Base-by-base conservation (phyloP, 2,797 vertebrate genomes). In the Calcarius lapponicus region DNA sequence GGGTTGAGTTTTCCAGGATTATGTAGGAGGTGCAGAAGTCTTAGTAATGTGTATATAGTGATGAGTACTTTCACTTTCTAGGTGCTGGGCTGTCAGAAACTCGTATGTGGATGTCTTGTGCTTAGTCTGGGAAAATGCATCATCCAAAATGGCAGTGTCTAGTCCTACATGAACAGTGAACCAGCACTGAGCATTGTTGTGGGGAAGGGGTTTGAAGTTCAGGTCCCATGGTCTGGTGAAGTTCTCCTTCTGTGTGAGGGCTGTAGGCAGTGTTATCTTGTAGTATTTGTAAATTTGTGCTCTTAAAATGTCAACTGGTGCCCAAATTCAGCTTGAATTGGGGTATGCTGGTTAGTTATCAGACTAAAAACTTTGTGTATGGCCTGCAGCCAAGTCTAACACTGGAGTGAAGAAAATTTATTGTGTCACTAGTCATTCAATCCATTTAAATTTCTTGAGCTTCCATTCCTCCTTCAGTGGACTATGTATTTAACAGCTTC, bases 141-240 rank as follows among this genome's bases (percentile, higher is more conserved):
- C 9, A 5, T 53, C 64, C 24, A 64, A 73, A 86, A 42, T 13
- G 5, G 7, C 4, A 19, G 2, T 60, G 53, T 34, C 43, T 31
- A 32, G 32, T 32, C 29, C 73, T 60, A 47, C 1, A 4, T 28
- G 21, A 25, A 28, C 9, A 50, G 9, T 19, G 62, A 91, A 24
- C 7, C 7, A 69, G 47, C 57, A 47, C 4, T 54, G 24, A 34
- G 10, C 6, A 5, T 11, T 87, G 25, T 3, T 0, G 0, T 2
- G 2, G 3, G 2, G 0, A 29, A 62, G 11, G 4, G 9, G 2
- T 1, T 5, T 53, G 48, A 1, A 3, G 21, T 38, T 36, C 10
- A 26, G 1, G 7, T 74, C 14, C 17, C 5, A 7, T 2, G 19
- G 15, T 14, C 64, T 56, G 22, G 9, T 42, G 32, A 89, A 72